Base-by-base conservation (phyloP, 2,113 vertebrate genomes). In the Vireo altiloquus region DNA sequence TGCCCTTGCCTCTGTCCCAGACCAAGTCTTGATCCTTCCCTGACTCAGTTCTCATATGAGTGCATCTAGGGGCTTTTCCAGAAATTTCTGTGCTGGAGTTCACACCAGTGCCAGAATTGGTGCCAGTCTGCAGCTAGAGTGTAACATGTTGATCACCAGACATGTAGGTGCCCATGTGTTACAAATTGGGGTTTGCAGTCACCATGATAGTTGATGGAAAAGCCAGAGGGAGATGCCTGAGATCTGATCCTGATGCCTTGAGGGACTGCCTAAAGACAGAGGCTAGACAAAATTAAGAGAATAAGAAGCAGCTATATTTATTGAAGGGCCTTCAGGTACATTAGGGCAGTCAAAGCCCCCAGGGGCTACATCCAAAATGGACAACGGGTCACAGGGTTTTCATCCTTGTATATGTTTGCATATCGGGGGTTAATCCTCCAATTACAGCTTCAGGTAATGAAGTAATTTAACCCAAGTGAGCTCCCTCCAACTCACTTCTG, bases 341-440 rank as follows among this genome's bases (percentile, higher is more conserved):
- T 35, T 25, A 59, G 57, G n/a, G n/a, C n/a, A 37, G 57, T 4
- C 10, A 6, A 59, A 59, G 57, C 57, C 57, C 10, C n/a, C n/a
- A 37, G n/a, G 57, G 10, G 23, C 57, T 37, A 59, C 57, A 37
- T 10, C 23, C n/a, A 37, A 25, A 59, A 59, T 59, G n/a, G n/a
- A 59, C 3, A 3, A 35, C 0, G 23, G 23, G n/a, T 25, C 57
- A 37, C 1, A 2, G n/a, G n/a, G n/a, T 25, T 37, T 37, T 25
- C n/a, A 59, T 37, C 4, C n/a, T 59, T 59, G 35, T 59, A 17
- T 11, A 37, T 37, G n/a, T 25, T 59, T 59, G 23, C 57, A 25
- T 59, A 59, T 59, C 7, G 3, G 23, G 22, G n/a, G 57, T 25
- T 59, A 59, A 59, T 59, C 57, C 57, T 59, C 57, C 23, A 37